phyloP scores from a whole-genome alignment of 2,797 vertebrate genomes.

The Pipistrellus pipistrellus region DNA sequence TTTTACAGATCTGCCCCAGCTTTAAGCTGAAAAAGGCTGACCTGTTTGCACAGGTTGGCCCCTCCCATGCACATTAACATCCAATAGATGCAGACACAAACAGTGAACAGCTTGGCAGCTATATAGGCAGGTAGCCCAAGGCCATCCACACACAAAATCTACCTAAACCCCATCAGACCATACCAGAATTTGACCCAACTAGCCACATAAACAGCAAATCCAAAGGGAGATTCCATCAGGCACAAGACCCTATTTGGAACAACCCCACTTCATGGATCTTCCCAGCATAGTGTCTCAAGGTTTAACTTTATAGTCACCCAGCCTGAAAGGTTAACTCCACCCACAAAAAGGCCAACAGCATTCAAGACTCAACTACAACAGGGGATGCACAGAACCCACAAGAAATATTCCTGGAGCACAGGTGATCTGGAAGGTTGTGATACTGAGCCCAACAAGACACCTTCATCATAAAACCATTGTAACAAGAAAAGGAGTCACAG shows the following conservation, averaged over 20 bases:
- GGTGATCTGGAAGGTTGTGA: neutral
- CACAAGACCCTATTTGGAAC: neutral
- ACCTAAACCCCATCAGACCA: neutral
- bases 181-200: neutral
- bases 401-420: neutral
- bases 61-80: neutral
- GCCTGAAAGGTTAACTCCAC: neutral
- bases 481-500: neutral
- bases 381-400: neutral
- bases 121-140: neutral
- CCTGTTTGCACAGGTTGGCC: neutral
- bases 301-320: neutral
- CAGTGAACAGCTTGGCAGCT: neutral
- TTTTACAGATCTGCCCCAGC: neutral
- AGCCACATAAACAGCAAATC: neutral
- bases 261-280: neutral
- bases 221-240: neutral
- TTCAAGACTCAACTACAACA: neutral
- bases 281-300: neutral
- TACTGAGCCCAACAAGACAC: neutral
- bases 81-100: neutral
- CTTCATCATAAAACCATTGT: neutral
- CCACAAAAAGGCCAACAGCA: neutral
- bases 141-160: neutral
- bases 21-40: neutral